Evolutionary conservation across 1,140 invertebrate genomes (phyloP).

Genomic region (Contarinia nasturtii): DNA sequence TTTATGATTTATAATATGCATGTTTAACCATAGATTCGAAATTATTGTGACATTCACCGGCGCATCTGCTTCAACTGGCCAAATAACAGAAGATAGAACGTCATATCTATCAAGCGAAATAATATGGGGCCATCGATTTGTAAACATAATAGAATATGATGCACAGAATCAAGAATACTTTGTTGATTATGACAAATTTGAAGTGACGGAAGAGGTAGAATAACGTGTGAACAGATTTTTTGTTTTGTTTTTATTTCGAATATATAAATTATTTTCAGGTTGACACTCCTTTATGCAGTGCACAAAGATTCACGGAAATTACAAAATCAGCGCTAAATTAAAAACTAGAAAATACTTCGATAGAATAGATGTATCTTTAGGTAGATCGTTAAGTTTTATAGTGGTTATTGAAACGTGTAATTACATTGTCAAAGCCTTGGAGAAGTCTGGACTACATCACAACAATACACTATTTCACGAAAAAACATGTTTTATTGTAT

Average conservation of each 20-base stretch:
- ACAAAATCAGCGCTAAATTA: too few relatives aligned
- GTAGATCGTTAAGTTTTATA: too few relatives aligned
- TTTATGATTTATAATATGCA: too few relatives aligned
- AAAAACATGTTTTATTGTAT: too few relatives aligned
- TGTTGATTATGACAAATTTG: slow-evolving; percentile 87
- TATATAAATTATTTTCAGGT: background rate
- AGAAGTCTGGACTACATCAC: too few relatives aligned
- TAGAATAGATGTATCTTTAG: too few relatives aligned
- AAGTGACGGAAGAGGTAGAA: slow-evolving; percentile 42
- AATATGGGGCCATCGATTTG: slow-evolving; percentile 68
- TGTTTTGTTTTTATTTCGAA: background rate
- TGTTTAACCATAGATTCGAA: slow-evolving; percentile 70
- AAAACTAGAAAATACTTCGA: too few relatives aligned
- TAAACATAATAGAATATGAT: slow-evolving; percentile 54
- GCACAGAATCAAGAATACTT: slow-evolving; percentile 75
- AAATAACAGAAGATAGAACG: slow-evolving; percentile 48
- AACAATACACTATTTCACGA: too few relatives aligned
- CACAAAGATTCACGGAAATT: background rate
- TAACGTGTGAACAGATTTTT: too few relatives aligned
- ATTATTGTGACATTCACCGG: slow-evolving; percentile 72
- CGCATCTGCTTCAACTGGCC: slow-evolving; percentile 55
- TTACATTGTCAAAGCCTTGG: too few relatives aligned
- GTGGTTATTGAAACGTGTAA: too few relatives aligned
- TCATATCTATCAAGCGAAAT: slow-evolving; percentile 74
- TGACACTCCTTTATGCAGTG: slow-evolving; percentile 2